phyloP scores from a whole-genome alignment of 1,140 invertebrate genomes.

The Lordiphosa stackelbergi region DNA sequence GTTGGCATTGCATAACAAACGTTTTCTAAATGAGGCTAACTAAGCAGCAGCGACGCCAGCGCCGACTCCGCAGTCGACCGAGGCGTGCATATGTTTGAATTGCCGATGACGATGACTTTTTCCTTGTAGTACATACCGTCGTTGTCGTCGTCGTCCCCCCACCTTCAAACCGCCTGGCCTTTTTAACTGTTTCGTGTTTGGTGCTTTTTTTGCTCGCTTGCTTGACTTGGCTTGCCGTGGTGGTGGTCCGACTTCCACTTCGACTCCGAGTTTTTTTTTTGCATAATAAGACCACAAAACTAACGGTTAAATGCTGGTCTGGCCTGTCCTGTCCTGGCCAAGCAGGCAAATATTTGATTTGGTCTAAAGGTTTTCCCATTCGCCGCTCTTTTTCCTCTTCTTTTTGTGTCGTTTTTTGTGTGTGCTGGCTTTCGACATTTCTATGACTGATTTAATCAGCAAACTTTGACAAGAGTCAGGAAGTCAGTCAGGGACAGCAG shows the following conservation, averaged over 20 bases:
- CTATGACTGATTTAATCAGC: slow-evolving; percentile 76
- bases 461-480: slow-evolving; percentile 75
- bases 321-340: slow-evolving; percentile 36
- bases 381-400: slow-evolving; percentile 24
- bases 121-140: slow-evolving; percentile 45
- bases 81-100: slow-evolving; percentile 75
- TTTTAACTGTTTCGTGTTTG: slow-evolving; percentile 74
- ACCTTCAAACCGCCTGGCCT: slow-evolving; percentile 24
- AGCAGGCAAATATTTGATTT: slow-evolving; percentile 72
- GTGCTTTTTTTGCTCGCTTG: slow-evolving; percentile 52
- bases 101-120: slow-evolving; percentile 74
- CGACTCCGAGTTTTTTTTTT: slow-evolving; percentile 41
- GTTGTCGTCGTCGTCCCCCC: not conserved
- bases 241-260: slow-evolving; percentile 58
- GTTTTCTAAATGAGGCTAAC: slow-evolving; percentile 77
- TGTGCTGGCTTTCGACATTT: slow-evolving; percentile 52
- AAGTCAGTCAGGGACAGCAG: slow-evolving; percentile 53
- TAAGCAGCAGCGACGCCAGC: slow-evolving; percentile 50
- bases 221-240: slow-evolving; percentile 38
- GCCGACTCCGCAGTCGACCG: slow-evolving; percentile 8
- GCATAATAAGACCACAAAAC: slow-evolving; percentile 73
- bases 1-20: slow-evolving; percentile 77
- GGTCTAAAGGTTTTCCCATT: slow-evolving; percentile 67
- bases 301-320: slow-evolving; percentile 71
- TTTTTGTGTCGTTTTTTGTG: slow-evolving; percentile 13